Evolutionary conservation across 2,113 vertebrate species (phyloP).

Genomic region (Corvus hawaiiensis): DNA sequence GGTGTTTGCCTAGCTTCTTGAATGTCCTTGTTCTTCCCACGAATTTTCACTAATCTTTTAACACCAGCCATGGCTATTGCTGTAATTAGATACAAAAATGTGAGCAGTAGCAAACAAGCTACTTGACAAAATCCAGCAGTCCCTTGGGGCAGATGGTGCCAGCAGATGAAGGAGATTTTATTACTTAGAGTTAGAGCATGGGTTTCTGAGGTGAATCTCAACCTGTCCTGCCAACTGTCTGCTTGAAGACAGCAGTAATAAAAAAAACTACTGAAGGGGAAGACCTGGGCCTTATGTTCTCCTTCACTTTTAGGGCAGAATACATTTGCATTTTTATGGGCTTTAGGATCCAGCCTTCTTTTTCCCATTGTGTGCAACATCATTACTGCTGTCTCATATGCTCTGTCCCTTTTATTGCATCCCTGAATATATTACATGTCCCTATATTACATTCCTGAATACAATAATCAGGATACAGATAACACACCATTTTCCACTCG

Average conservation of each 20-base stretch:
- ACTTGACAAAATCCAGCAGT: conserved; percentile 37
- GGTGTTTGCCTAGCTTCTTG: conserved; percentile 1
- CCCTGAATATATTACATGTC: neutral
- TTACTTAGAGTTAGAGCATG: neutral
- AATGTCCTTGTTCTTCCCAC: conserved; percentile 47
- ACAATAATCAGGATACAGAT: neutral
- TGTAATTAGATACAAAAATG: conserved; percentile 1
- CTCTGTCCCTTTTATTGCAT: neutral
- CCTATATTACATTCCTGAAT: neutral
- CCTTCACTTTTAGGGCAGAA: neutral
- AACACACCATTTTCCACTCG: neutral
- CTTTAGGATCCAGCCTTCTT: neutral
- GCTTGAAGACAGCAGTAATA: neutral
- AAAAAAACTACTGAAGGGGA: neutral
- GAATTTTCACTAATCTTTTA: conserved; percentile 11
- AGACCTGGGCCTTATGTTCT: neutral
- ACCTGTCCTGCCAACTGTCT: neutral
- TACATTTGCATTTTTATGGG: neutral
- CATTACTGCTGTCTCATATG: neutral
- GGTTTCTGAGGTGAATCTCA: conserved; percentile 45
- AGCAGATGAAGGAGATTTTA: conserved; percentile 39
- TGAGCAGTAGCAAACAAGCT: neutral
- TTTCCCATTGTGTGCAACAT: neutral
- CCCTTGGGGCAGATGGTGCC: conserved; percentile 18
- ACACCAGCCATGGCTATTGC: neutral